These are phyloP conservation scores for Ptychoptera contaminata DNA, from an alignment of 2,888 invertebrate genomes.

Conservation along the genomic window DNA sequence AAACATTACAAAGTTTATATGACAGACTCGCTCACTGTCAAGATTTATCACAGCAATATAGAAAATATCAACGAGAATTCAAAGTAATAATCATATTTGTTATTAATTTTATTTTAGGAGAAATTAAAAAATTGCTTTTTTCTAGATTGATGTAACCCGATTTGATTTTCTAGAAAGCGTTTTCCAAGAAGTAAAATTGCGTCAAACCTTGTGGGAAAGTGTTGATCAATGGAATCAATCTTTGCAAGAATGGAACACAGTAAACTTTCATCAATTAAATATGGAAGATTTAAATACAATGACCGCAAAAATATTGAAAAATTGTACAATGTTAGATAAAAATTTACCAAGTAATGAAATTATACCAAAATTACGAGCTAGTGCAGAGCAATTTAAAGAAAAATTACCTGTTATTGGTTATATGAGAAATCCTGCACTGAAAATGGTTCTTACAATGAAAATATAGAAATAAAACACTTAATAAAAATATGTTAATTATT, in stretches of 20 bases:
- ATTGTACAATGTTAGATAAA: slow-evolving; percentile 63
- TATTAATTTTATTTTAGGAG: not conserved
- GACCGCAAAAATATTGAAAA: slow-evolving; percentile 51
- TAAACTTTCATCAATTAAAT: slow-evolving; percentile 34
- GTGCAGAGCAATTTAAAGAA: slow-evolving; percentile 62
- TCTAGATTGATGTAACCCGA: slow-evolving; percentile 64
- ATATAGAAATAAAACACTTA: not conserved
- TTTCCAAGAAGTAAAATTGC: slow-evolving; percentile 59
- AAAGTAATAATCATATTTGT: slow-evolving; percentile 41
- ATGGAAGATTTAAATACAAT: slow-evolving; percentile 55
- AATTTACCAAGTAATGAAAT: slow-evolving; percentile 68
- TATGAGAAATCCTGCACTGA: slow-evolving; percentile 63
- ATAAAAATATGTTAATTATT: slow-evolving; percentile 1
- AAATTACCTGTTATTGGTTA: slow-evolving; percentile 69
- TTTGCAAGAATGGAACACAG: slow-evolving; percentile 45
- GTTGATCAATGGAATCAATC: slow-evolving; percentile 57
- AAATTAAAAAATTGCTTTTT: slow-evolving; percentile 5
- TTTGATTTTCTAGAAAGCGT: slow-evolving; percentile 69
- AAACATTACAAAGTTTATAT: slow-evolving; percentile 44
- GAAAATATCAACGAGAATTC: slow-evolving; percentile 70
- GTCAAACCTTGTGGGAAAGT: slow-evolving; percentile 67
- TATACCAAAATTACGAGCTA: slow-evolving; percentile 56
- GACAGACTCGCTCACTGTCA: slow-evolving; percentile 46
- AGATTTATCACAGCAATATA: slow-evolving; percentile 54
- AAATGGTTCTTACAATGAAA: slow-evolving; percentile 26